Evolutionary conservation across 2,888 invertebrate genomes (phyloP).

Genomic region (Rhagophthalmus giganteus): DNA sequence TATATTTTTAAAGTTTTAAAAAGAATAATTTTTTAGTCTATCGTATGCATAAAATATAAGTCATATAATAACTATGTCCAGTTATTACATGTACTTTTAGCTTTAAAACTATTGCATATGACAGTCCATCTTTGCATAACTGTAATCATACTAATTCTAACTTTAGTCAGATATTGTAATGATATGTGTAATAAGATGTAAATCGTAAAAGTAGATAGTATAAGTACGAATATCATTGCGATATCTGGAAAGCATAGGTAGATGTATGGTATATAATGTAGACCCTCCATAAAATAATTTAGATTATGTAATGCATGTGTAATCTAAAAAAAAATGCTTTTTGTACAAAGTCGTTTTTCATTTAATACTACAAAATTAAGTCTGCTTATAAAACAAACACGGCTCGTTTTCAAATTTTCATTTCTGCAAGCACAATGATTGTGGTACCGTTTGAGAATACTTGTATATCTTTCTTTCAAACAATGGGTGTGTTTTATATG

Average conservation of each 20-base stretch:
- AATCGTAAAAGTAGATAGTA: slow-evolving; percentile 28
- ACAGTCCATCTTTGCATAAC: slow-evolving; percentile 52
- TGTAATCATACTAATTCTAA: slow-evolving; percentile 46
- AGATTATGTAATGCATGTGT: slow-evolving; percentile 55
- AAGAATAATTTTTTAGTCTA: slow-evolving; percentile 28
- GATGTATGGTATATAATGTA: slow-evolving; percentile 53
- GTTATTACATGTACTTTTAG: slow-evolving; percentile 25
- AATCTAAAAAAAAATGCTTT: slow-evolving; percentile 51
- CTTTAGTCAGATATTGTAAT: slow-evolving; percentile 42
- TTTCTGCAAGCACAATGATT: slow-evolving; percentile 28
- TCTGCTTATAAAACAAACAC: slow-evolving; percentile 41
- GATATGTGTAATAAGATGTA: slow-evolving; percentile 30
- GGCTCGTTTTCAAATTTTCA: slow-evolving; percentile 32
- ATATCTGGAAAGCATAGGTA: slow-evolving; percentile 46
- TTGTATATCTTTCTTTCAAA: slow-evolving; percentile 49
- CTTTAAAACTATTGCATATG: slow-evolving; percentile 48
- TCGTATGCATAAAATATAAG: slow-evolving; percentile 24
- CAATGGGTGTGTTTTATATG: slow-evolving; percentile 42
- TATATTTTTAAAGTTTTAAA: slow-evolving; percentile 42
- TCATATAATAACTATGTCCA: slow-evolving; percentile 15
- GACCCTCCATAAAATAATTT: slow-evolving; percentile 55
- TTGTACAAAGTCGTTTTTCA: slow-evolving; percentile 55
- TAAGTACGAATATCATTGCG: slow-evolving; percentile 28
- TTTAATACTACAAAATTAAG: slow-evolving; percentile 36
- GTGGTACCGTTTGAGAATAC: slow-evolving; percentile 35